phyloP scores from a whole-genome alignment of 2,113 vertebrate genomes.

The Calcarius ornatus region DNA sequence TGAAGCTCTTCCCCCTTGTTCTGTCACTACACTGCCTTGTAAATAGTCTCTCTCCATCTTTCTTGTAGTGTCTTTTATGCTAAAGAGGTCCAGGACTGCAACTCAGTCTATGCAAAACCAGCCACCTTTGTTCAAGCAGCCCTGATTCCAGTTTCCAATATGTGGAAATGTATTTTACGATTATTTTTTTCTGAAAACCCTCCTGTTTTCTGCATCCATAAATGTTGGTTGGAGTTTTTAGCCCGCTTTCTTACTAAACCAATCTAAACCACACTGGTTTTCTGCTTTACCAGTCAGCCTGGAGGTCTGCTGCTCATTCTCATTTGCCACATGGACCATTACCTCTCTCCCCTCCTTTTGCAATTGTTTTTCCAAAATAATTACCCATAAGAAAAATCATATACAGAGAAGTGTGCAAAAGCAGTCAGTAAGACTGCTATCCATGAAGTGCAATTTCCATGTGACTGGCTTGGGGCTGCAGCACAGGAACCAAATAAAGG shows the following conservation, averaged over 20 bases:
- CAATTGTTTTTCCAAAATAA: neutral
- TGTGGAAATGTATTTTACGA: neutral
- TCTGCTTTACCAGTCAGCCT: neutral
- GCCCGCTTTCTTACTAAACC: neutral
- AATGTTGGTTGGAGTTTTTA: neutral
- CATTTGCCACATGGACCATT: neutral
- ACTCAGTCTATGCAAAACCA: neutral
- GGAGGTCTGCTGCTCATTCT: neutral
- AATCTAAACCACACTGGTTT: rapidly evolving
- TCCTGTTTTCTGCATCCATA: neutral
- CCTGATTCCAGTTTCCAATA: neutral
- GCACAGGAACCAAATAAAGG: neutral
- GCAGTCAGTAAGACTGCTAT: neutral
- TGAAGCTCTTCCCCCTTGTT: neutral
- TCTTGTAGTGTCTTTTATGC: neutral
- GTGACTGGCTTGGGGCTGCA: neutral
- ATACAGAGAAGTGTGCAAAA: neutral
- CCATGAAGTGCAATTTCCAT: neutral
- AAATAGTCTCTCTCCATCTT: neutral
- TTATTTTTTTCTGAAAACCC: neutral
- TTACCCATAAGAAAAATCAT: neutral
- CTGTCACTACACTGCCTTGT: neutral
- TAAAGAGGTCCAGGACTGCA: neutral
- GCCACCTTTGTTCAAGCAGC: neutral
- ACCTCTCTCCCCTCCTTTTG: neutral